These are phyloP conservation scores for Allolobophora icterica DNA, from an alignment of 2,888 invertebrate species.

Conservation along the genomic window DNA sequence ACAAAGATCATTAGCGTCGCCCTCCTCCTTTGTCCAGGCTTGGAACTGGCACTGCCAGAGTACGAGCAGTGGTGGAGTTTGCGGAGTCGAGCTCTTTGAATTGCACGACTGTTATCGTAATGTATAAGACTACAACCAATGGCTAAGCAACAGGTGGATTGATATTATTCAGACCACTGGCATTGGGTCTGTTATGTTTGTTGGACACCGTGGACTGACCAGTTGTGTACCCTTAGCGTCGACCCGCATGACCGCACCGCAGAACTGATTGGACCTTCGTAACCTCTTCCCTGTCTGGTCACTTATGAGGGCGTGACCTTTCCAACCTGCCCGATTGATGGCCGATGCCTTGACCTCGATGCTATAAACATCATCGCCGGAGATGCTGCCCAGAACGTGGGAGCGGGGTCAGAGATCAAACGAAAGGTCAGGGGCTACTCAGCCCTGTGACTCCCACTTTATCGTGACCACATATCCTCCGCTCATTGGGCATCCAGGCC, in stretches of 20 bases:
- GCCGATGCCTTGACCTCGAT: not conserved
- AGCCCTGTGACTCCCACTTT: not conserved
- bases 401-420: not conserved
- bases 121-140: not conserved
- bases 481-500: not conserved
- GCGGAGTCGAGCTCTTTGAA: not conserved
- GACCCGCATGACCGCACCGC: not conserved
- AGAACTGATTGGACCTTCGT: not conserved
- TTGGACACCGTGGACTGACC: not conserved
- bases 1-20: no score
- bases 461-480: not conserved
- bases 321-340: not conserved
- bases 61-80: no score
- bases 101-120: not conserved
- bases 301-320: not conserved
- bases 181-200: not conserved
- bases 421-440: not conserved
- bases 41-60: no score
- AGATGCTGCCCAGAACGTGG: conserved; percentile 4
- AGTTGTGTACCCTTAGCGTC: not conserved
- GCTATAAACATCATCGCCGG: not conserved
- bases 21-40: no score
- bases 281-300: not conserved
- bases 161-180: not conserved
- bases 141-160: not conserved